Conservation (phyloP, 2,113 vertebrate genomes). For the Propithecus coquereli region DNA sequence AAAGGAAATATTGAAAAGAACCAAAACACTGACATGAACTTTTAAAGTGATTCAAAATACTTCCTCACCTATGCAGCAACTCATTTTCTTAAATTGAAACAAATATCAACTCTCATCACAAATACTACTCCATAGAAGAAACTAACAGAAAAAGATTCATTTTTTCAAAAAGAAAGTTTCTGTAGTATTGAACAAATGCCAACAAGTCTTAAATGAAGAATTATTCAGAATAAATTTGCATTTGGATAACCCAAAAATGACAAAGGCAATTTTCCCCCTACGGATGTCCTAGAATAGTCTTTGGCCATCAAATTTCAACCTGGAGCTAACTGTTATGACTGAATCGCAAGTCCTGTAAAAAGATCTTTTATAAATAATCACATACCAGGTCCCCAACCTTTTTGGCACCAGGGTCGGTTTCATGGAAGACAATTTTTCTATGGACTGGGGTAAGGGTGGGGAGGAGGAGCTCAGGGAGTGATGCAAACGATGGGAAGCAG, state of each 20-base stretch:
- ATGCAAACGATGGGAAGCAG: too few species aligned
- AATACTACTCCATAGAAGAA: constrained; percentile 68
- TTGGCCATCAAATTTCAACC: constrained; percentile 6
- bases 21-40: constrained; percentile 87
- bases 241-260: constrained; percentile 79
- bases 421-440: too few species aligned
- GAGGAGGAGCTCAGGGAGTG: too few species aligned
- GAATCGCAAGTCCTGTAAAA: constrained; percentile 60
- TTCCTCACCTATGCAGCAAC: constrained; percentile 84
- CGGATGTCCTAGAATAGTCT: constrained; percentile 68
- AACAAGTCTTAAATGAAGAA: constrained; percentile 76
- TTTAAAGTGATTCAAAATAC: constrained; percentile 81
- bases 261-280: constrained; percentile 30
- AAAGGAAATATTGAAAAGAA: constrained; percentile 72
- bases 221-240: constrained; percentile 80
- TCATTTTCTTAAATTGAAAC: constrained; percentile 82
- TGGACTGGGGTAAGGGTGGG: too few species aligned
- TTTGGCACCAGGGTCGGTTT: too few species aligned
- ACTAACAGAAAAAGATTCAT: constrained; percentile 68
- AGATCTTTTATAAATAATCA: constrained; percentile 57
- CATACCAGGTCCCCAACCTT: background rate
- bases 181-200: constrained; percentile 81
- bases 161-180: constrained; percentile 80
- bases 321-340: constrained; percentile 50
- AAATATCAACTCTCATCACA: constrained; percentile 72